A percentile compares a stretch with the other conserved stretches of the same genome.
phyloP scores from a whole-genome alignment of 2,113 vertebrate species.

The Pampusana beccarii region DNA sequence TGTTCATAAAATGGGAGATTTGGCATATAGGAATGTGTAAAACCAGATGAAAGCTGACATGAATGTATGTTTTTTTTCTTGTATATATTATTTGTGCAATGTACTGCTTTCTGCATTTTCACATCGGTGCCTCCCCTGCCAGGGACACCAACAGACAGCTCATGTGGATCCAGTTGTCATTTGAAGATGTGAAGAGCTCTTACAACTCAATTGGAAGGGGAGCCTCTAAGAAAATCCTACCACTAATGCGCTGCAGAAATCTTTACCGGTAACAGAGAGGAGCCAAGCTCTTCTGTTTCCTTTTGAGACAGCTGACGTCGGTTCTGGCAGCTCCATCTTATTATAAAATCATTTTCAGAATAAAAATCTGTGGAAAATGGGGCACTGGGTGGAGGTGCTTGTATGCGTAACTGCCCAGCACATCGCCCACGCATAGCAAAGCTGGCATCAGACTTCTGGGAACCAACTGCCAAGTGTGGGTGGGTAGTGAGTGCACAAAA shows the following conservation, averaged over 20 bases:
- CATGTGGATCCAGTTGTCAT: not conserved
- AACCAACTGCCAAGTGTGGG: conserved; percentile 7
- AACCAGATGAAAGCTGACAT: not conserved
- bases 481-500: not conserved
- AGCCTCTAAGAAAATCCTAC: not conserved
- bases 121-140: not conserved
- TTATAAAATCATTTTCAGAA: not conserved
- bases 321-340: not conserved
- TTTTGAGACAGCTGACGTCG: not conserved
- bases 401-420: not conserved
- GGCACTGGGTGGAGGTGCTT: conserved; percentile 30
- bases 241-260: not conserved
- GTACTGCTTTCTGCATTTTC: not conserved
- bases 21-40: not conserved
- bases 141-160: not conserved
- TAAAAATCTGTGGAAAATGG: not conserved
- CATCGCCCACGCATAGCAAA: not conserved
- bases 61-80: not conserved
- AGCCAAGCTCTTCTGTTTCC: not conserved
- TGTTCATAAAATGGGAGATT: not conserved
- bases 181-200: not conserved
- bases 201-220: not conserved
- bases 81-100: not conserved
- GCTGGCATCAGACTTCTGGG: conserved; percentile 9
- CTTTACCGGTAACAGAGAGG: not conserved